A percentile compares a stretch with the other conserved stretches of the same genome.
phyloP scores from a whole-genome alignment of 2,888 invertebrate species.

The Trachelus iudaicus region DNA sequence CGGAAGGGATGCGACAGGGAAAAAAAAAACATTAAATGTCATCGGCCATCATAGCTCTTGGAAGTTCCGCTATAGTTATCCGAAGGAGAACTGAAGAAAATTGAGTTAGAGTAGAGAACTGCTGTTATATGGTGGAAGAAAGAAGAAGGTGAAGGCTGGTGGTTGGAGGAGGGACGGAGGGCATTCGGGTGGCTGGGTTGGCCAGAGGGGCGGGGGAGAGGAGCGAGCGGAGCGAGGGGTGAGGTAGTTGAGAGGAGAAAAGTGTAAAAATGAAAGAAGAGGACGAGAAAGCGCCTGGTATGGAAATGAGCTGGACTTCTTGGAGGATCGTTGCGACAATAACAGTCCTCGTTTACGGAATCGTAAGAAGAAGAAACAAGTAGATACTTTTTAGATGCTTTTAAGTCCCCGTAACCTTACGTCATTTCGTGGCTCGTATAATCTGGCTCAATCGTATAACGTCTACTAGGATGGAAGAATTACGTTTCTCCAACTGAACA shows the following conservation, averaged over 20 bases:
- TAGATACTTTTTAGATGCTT: neutral
- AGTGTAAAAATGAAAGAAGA: neutral
- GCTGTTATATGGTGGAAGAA: neutral
- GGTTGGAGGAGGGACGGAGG: conserved; percentile 4
- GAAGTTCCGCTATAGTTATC: neutral
- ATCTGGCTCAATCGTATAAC: neutral
- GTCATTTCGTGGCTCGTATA: neutral
- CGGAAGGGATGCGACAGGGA: neutral
- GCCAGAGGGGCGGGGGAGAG: neutral
- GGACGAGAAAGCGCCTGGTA: conserved; percentile 32
- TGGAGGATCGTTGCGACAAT: neutral
- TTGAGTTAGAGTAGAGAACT: neutral
- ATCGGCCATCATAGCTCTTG: neutral
- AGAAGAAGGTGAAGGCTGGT: neutral
- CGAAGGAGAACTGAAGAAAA: neutral
- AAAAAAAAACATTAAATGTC: neutral
- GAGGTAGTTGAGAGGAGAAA: conserved; percentile 4
- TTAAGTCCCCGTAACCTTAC: neutral
- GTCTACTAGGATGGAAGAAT: neutral
- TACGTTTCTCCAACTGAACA: neutral
- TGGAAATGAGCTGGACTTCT: conserved; percentile 32
- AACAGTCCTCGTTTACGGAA: neutral
- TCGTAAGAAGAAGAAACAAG: neutral
- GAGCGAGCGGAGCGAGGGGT: neutral
- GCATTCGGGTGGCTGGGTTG: too few species aligned